A percentile compares a stretch with the other conserved stretches of the same genome.
Evolutionary conservation across 2,113 vertebrate genomes (phyloP).

Genomic region (Ardeotis arabs): DNA sequence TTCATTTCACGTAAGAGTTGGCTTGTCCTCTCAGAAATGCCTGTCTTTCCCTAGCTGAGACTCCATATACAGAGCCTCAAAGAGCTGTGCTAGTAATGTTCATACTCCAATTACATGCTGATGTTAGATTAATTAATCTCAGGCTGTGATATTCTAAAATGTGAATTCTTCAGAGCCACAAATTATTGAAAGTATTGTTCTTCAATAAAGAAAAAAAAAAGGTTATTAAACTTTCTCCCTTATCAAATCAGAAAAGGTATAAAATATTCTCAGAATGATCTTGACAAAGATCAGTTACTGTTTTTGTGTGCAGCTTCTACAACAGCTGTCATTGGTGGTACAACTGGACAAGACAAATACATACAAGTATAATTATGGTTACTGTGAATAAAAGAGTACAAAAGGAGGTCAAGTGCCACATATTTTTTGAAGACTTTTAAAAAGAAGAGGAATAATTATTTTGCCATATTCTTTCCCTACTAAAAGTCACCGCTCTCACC

Average conservation of each 20-base stretch:
- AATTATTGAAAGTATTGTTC: neutral
- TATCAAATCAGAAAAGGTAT: neutral
- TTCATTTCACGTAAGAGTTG: neutral
- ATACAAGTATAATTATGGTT: neutral
- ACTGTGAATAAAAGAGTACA: neutral
- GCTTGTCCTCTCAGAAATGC: neutral
- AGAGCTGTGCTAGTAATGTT: neutral
- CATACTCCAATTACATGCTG: neutral
- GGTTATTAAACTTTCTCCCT: neutral
- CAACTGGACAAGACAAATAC: neutral
- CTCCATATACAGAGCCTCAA: neutral
- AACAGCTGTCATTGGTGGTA: neutral
- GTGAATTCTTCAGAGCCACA: neutral
- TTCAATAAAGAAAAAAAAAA: neutral
- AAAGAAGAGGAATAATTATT: neutral
- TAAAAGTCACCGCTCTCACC: neutral
- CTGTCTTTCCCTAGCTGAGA: neutral
- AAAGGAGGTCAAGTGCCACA: neutral
- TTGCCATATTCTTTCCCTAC: neutral
- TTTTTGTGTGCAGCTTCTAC: neutral
- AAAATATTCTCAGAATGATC: neutral
- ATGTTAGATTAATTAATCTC: neutral
- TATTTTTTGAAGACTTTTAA: neutral
- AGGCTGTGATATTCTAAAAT: neutral
- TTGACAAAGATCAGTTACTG: neutral